Evolutionary conservation across 2,888 invertebrate genomes (phyloP), one percentile per base, ranked within the genome.

Genomic region (Cactoblastis cactorum): DNA sequence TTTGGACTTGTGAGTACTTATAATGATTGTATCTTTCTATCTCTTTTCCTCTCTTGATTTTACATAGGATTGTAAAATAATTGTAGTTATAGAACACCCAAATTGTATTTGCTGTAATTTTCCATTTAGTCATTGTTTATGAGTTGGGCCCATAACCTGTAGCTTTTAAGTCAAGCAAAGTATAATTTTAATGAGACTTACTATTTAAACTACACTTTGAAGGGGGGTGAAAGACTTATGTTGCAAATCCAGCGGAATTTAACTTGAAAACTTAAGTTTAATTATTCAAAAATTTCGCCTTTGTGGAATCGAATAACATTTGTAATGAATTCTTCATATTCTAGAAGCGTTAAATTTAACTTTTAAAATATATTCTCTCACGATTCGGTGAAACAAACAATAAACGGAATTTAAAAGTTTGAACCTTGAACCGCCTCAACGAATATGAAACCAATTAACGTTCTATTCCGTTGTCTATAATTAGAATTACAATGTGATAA

Each of bases 1-100:
- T 0, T 85, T 96, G 50, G 97, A 97, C 77, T 97, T 97, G 95
- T 95, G 77, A 94, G 94, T 92, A 69, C 6, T 17, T 24, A 5
- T 24, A 5, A 5, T 5, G 24, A 11, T 12, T 6, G 12, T 33
- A 2, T 12, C 32, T 22, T 6, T 4, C 4, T 28, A 28, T 9
- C 28, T 9, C 5, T 28, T 6, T 2, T 28, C 22, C 22, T 6
- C 22, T 3, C 6, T 22, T 3, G 3, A 3, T 22, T 3, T 22
- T 3, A 22, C 3, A 6, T 6, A 3, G 3, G 22, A 22, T 3
- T 6, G 22, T 22, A 22, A 22, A 22, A 22, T 6, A 22, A 22
- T 22, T 4, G 6, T 6, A 3, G 3, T 22, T 22, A 22, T 6
- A 22, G 22, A 22, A n/a, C n/a, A n/a, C n/a, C n/a, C n/a, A n/a